Base-by-base conservation (phyloP, 1,140 invertebrate genomes). In the Diabrotica virgifera region DNA sequence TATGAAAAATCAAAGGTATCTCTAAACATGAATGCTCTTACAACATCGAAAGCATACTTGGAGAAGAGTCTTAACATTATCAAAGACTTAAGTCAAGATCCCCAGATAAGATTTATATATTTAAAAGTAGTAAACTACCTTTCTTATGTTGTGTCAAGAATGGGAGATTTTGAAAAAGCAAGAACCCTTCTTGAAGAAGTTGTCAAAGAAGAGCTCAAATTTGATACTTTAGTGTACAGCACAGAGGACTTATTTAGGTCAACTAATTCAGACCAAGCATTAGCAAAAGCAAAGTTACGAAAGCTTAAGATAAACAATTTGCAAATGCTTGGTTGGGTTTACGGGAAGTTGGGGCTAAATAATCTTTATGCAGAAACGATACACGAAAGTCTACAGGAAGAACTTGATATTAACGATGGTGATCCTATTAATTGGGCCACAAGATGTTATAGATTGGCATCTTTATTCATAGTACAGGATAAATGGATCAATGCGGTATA, bases 41-140 rank as follows among this genome's bases (percentile, higher is more conserved):
- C 8, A 0, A 63, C 66, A 54, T 64, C 68, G 11, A 66, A 71
- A 58, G 59, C 61, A 10, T 53, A 64, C 5, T 59, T 77, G 35
- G 65, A 75, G 62, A 67, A 68, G 12, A 60, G 70, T 36, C 54
- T 76, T 14, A 61, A 66, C n/a, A 12, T 75, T 0, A 71, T 77
- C 37, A 62, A 66, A 37, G 69, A 70, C 11, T 59, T 69, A 57
- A 66, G 62, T 2, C 58, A 72, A 9, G 59, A 77, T 59, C 65
- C 70, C 6, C 65, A 69, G 37, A 64, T 77, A 8, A 64, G 61
- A 10, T 77, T 74, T 65, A 61, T 89, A 85, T 75, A 94, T 94
- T 78, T 97, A 94, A 36, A 88, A 86, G 75, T 95, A 89, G 75
- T 96, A 89, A 72, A 98, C 94, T 65, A 98, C 80, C 78, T 98